A percentile compares a stretch with the other conserved stretches of the same genome.
phyloP scores from a whole-genome alignment of 2,113 vertebrate species.

The Mustela nigripes region DNA sequence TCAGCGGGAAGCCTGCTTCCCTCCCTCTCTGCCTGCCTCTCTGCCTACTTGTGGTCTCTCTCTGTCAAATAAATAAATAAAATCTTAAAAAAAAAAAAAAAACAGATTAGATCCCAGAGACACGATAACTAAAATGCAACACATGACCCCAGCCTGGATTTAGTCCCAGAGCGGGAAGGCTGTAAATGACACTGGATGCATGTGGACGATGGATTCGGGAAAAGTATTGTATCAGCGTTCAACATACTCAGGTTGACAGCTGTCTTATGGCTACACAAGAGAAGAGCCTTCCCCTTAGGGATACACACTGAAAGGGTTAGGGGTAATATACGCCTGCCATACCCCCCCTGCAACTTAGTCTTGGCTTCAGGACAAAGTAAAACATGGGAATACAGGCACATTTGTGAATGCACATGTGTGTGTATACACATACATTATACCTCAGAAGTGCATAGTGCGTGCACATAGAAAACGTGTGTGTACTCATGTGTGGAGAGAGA shows the following conservation, averaged over 20 bases:
- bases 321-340: not conserved
- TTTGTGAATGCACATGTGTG: not conserved
- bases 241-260: not conserved
- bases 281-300: not conserved
- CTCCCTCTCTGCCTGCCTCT: too few relatives aligned
- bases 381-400: too few relatives aligned
- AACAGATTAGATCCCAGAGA: not conserved
- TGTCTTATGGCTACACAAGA: too few relatives aligned
- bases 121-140: not conserved
- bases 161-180: not conserved
- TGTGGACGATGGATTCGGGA: not conserved
- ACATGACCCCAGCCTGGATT: not conserved
- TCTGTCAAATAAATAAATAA: too few relatives aligned
- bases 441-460: not conserved
- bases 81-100: too few relatives aligned
- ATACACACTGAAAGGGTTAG: not conserved
- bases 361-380: not conserved
- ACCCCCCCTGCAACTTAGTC: not conserved
- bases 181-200: not conserved
- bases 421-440: too few relatives aligned
- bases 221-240: not conserved
- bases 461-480: not conserved
- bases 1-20: too few relatives aligned
- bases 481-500: not conserved
- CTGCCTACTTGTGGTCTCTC: too few relatives aligned